phyloP scores from a whole-genome alignment of 2,888 invertebrate genomes.

The Drosophila infuscata region DNA sequence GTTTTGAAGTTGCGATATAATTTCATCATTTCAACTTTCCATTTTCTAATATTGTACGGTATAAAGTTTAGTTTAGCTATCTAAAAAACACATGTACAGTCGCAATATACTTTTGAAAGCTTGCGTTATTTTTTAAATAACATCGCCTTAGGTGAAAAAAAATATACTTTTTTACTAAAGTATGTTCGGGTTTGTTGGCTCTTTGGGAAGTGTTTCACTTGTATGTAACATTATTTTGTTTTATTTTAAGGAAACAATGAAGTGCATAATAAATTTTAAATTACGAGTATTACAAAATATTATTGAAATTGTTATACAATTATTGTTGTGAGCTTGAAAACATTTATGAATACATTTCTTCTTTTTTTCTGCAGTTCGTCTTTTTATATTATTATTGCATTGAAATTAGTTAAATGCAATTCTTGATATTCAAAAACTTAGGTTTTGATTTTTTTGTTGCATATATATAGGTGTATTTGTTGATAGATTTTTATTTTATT shows the following conservation, averaged over 20 bases:
- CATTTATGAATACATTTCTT: slow-evolving; percentile 17
- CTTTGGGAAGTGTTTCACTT: slow-evolving; percentile 63
- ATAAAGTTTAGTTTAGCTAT: slow-evolving; percentile 79
- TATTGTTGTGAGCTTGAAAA: slow-evolving; percentile 55
- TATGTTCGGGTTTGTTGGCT: slow-evolving; percentile 60
- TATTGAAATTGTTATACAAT: slow-evolving; percentile 51
- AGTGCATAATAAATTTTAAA: slow-evolving; percentile 41
- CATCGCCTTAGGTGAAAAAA: slow-evolving; percentile 43
- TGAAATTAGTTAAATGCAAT: slow-evolving; percentile 60
- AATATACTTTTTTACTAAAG: slow-evolving; percentile 23
- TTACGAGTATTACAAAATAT: slow-evolving; percentile 44
- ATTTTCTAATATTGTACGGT: slow-evolving; percentile 73
- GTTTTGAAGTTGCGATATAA: slow-evolving; percentile 43
- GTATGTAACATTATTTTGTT: not conserved
- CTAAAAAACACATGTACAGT: slow-evolving; percentile 79
- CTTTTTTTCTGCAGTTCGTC: slow-evolving; percentile 20
- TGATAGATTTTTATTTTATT: slow-evolving; percentile 18
- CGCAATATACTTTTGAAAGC: slow-evolving; percentile 63
- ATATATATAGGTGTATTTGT: slow-evolving; percentile 25
- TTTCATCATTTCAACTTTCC: slow-evolving; percentile 38
- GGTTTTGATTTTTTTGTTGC: slow-evolving; percentile 49
- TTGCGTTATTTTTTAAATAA: slow-evolving; percentile 74
- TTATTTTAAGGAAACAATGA: slow-evolving; percentile 27
- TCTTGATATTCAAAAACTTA: slow-evolving; percentile 66
- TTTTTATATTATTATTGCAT: slow-evolving; percentile 47